Evolutionary conservation across 2,113 vertebrate species (phyloP).

Genomic region (Eupsittula cactorum): DNA sequence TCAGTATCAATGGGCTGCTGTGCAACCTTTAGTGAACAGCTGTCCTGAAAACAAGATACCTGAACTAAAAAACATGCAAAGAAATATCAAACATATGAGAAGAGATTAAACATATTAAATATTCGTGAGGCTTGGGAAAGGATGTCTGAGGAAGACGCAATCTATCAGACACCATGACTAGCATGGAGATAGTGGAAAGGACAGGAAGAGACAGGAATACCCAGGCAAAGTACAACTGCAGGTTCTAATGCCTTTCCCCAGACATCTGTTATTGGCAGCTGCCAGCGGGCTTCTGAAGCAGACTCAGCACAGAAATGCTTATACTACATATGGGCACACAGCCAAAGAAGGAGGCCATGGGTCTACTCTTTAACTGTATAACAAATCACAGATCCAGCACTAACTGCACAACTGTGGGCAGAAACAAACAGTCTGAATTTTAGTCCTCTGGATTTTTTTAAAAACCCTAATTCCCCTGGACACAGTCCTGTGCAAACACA

Average conservation of each 20-base stretch:
- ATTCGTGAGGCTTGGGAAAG: not conserved
- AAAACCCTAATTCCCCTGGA: not conserved
- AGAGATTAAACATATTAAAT: not conserved
- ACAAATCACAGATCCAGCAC: not conserved
- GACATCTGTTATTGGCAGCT: not conserved
- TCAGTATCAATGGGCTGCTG: not conserved
- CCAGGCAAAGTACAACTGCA: not conserved
- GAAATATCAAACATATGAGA: not conserved
- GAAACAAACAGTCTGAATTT: not conserved
- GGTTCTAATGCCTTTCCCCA: not conserved
- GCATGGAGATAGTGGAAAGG: not conserved
- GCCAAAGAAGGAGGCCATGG: not conserved
- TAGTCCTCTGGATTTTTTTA: not conserved
- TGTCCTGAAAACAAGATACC: not conserved
- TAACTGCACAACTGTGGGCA: not conserved
- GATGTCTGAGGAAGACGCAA: not conserved
- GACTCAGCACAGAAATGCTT: not conserved
- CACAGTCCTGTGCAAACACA: not conserved
- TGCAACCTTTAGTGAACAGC: not conserved
- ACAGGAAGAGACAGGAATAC: not conserved
- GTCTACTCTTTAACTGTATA: not conserved
- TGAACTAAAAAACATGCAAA: not conserved
- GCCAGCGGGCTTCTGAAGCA: not conserved
- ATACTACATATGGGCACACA: fast-evolving
- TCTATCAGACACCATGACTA: not conserved